Percentiles rank a stretch among this genome's conserved stretches.
These are phyloP conservation scores for Phalacrocorax pelagicus DNA, from an alignment of 2,113 vertebrate species.

Conservation along the genomic window DNA sequence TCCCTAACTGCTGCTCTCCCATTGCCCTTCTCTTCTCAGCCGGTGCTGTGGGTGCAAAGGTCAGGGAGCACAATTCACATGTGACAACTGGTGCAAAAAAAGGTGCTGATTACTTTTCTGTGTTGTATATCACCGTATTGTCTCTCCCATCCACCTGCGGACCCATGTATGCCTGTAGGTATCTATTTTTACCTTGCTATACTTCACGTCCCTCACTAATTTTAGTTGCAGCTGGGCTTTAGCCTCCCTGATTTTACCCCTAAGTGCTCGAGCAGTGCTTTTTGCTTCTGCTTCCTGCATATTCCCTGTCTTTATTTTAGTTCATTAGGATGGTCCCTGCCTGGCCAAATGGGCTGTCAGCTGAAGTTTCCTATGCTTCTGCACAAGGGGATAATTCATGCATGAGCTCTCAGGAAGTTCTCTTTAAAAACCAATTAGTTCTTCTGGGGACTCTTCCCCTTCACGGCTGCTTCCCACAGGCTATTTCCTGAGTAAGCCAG, in stretches of 20 bases:
- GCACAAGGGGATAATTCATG: background rate
- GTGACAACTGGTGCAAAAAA: background rate
- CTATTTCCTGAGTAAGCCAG: background rate
- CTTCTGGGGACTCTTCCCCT: background rate
- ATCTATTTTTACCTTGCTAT: background rate
- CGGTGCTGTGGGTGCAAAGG: rapidly evolving
- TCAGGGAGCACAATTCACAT: rapidly evolving
- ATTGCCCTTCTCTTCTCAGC: background rate
- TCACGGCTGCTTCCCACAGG: background rate
- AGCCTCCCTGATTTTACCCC: background rate
- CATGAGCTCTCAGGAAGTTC: background rate
- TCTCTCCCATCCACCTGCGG: background rate
- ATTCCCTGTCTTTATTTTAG: background rate
- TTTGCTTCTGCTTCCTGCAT: background rate
- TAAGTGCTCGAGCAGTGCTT: background rate
- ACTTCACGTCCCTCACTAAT: background rate
- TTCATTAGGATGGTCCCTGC: background rate
- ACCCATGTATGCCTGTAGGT: background rate
- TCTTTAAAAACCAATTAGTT: background rate
- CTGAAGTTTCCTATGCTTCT: background rate
- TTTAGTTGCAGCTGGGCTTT: background rate
- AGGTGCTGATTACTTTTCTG: background rate
- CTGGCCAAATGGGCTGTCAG: background rate
- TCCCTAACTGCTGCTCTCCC: background rate
- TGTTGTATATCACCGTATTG: background rate